These are phyloP conservation scores for Tuta absoluta DNA, from an alignment of 2,888 invertebrate species.

Conservation along the genomic window DNA sequence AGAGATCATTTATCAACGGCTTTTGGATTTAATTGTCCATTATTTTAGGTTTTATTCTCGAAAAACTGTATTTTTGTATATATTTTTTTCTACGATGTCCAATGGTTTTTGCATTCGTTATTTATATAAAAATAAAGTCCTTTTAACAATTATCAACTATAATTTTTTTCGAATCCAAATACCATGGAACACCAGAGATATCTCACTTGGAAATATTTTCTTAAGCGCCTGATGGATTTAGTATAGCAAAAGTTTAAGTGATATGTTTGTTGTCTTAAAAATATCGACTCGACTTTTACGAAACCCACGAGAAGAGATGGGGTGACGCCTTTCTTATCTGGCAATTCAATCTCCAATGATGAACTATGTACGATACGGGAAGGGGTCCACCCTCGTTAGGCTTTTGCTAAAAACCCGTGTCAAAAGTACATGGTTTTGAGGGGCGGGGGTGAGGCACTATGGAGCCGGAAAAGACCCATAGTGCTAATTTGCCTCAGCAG, in stretches of 20 bases:
- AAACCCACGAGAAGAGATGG: too few relatives aligned
- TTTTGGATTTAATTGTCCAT: neutral
- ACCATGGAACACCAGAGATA: neutral
- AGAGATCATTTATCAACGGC: conserved; percentile 1
- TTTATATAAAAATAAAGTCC: neutral
- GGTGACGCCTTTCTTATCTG: too few relatives aligned
- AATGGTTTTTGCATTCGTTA: neutral
- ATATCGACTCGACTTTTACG: too few relatives aligned
- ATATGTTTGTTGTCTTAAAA: too few relatives aligned
- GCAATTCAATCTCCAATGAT: too few relatives aligned
- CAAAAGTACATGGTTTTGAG: conserved; percentile 17
- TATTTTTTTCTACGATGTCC: neutral
- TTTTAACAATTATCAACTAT: neutral
- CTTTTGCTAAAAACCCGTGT: conserved; percentile 30
- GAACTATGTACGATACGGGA: conserved; percentile 24
- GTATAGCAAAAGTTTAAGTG: too few relatives aligned
- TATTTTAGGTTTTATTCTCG: neutral
- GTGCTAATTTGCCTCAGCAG: conserved; percentile 33
- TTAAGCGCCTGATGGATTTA: too few relatives aligned
- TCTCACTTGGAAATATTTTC: too few relatives aligned
- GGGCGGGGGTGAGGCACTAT: too few relatives aligned
- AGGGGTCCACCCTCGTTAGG: conserved; percentile 33
- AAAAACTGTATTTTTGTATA: neutral
- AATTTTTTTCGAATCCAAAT: neutral
- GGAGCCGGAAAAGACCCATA: conserved; percentile 29